phyloP scores from a whole-genome alignment of 2,888 invertebrate genomes.

The Seladonia tumulorum region DNA sequence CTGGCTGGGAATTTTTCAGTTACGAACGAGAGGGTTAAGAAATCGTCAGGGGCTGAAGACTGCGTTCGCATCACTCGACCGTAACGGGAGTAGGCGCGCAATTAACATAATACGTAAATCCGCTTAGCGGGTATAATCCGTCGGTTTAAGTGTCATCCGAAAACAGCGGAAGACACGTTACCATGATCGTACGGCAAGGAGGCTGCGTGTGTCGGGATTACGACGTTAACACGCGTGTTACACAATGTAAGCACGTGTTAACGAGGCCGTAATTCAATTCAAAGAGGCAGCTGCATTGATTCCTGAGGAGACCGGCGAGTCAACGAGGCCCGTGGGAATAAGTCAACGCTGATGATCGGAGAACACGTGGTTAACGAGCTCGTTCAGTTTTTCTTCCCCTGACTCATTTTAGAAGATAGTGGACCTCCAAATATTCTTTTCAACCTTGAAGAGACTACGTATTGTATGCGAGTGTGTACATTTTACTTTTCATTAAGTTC shows the following conservation, averaged over 20 bases:
- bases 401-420: background rate
- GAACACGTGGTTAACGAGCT: background rate
- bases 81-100: background rate
- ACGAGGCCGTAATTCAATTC: conserved; percentile 16
- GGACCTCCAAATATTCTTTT: background rate
- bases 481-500: no score
- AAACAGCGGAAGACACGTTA: conserved; percentile 27
- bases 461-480: no score
- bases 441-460: no score
- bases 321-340: background rate
- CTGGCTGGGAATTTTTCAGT: background rate
- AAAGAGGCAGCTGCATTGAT: background rate
- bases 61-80: conserved; percentile 26
- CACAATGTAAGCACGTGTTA: conserved; percentile 13
- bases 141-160: conserved; percentile 16
- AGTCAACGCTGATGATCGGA: background rate
- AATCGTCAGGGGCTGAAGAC: conserved; percentile 24
- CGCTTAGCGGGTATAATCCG: conserved; percentile 38
- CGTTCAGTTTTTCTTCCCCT: background rate
- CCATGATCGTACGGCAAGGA: conserved; percentile 14
- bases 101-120: conserved; percentile 51
- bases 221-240: background rate
- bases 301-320: background rate
- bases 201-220: conserved; percentile 9
- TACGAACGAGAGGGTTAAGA: conserved; percentile 20